Evolutionary conservation across 2,888 invertebrate genomes (phyloP).

Genomic region (Eurytoma adleriae): DNA sequence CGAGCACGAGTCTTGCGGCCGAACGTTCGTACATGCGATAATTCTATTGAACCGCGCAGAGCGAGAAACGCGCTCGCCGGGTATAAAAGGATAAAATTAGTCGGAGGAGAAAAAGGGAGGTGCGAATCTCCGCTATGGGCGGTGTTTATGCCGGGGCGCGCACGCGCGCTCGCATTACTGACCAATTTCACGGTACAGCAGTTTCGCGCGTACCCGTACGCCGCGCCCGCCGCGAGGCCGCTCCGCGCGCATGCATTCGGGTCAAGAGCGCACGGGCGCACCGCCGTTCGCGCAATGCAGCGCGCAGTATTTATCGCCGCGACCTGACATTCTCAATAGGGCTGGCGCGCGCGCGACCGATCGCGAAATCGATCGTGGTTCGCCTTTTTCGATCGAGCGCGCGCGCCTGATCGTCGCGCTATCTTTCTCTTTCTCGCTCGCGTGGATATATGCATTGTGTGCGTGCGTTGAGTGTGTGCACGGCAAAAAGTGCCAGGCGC

Average conservation of each 20-base stretch:
- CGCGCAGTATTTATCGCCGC: neutral
- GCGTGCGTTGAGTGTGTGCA: conserved; percentile 10
- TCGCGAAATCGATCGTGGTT: conserved; percentile 27
- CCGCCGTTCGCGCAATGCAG: neutral
- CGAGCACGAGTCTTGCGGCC: no score
- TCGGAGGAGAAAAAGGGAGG: neutral
- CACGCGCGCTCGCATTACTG: conserved; percentile 49
- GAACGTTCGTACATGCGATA: no score
- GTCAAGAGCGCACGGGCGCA: conserved; percentile 40
- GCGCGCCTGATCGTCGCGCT: neutral
- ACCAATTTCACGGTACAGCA: conserved; percentile 55
- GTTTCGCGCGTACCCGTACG: conserved; percentile 24
- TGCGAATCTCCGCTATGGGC: conserved; percentile 28
- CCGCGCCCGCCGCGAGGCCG: neutral
- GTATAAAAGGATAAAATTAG: neutral
- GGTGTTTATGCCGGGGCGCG: neutral
- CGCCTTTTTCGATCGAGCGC: conserved; percentile 39
- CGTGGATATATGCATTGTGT: neutral
- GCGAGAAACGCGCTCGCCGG: no score
- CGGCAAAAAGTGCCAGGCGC: neutral
- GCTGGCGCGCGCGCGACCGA: neutral
- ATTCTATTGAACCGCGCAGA: no score
- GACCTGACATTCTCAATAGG: conserved; percentile 30
- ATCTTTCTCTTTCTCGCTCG: neutral
- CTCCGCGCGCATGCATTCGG: conserved; percentile 23